Percentiles rank a stretch among this genome's conserved stretches.
Conservation (phyloP, 2,888 invertebrate species). For the Brachylomia viminalis region DNA sequence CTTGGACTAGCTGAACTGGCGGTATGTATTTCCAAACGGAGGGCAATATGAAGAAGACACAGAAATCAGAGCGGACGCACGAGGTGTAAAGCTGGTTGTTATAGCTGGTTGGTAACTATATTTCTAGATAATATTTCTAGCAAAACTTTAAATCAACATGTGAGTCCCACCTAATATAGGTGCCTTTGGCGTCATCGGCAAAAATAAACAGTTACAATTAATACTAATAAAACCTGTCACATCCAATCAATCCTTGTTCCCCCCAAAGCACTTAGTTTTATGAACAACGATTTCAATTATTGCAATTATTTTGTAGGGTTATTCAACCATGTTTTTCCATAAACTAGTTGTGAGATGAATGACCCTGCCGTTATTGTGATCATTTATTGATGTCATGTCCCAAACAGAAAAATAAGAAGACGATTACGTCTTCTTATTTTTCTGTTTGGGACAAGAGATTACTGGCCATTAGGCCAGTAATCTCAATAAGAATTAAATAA, state of each 20-base stretch:
- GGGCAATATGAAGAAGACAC: not conserved
- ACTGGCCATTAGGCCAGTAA: too few relatives aligned
- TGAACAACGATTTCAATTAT: constrained; percentile 38
- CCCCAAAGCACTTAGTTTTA: constrained; percentile 26
- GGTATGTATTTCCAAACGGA: not conserved
- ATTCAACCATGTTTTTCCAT: constrained; percentile 11
- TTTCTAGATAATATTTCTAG: too few relatives aligned
- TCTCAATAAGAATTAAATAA: not conserved
- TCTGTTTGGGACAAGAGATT: too few relatives aligned
- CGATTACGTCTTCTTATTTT: too few relatives aligned
- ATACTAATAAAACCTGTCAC: constrained; percentile 41
- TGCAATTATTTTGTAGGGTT: constrained; percentile 27
- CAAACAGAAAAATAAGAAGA: constrained; percentile 1
- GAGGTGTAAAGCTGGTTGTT: not conserved
- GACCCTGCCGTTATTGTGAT: not conserved
- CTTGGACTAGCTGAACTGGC: not conserved
- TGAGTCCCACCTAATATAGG: not conserved
- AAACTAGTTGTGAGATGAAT: constrained; percentile 14
- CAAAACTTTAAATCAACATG: not conserved
- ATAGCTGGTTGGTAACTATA: too few relatives aligned
- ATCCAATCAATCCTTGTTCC: constrained; percentile 40
- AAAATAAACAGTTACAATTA: constrained; percentile 38
- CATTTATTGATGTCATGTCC: constrained; percentile 29
- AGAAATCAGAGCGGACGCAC: not conserved
- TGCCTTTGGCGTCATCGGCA: constrained; percentile 28